A percentile compares a stretch with the other conserved stretches of the same genome.
Conservation (phyloP, 2,113 vertebrate species). For the Oncorhynchus clarkii region DNA sequence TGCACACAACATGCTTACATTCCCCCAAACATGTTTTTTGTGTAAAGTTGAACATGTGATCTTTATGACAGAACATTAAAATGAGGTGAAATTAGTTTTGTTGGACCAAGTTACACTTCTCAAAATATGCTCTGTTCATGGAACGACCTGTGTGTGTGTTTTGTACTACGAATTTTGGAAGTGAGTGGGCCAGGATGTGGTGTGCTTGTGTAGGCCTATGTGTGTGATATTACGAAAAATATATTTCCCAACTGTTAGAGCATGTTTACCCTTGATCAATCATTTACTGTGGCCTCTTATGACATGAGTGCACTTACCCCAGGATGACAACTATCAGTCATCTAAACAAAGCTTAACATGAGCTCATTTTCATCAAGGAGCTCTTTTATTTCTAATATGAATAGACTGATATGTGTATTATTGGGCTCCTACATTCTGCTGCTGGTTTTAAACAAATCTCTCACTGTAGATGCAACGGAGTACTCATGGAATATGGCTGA, state of each 20-base stretch:
- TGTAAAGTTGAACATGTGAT: too few relatives aligned
- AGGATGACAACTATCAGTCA: constrained; percentile 9
- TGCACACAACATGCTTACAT: too few relatives aligned
- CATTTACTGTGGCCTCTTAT: constrained; percentile 57
- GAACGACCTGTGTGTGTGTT: background rate
- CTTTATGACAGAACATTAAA: too few relatives aligned
- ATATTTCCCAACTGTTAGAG: constrained; percentile 33
- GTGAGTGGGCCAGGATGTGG: background rate
- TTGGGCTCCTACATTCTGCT: constrained; percentile 36
- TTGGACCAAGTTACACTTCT: too few relatives aligned
- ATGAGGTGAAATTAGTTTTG: too few relatives aligned
- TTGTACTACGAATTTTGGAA: background rate
- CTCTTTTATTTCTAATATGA: constrained; percentile 38
- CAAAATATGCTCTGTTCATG: too few relatives aligned
- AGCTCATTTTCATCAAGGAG: background rate
- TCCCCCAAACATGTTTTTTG: too few relatives aligned
- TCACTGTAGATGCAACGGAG: constrained; percentile 18
- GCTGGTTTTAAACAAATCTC: constrained; percentile 16
- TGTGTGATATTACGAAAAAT: background rate
- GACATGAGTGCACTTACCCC: background rate
- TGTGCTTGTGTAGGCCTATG: background rate
- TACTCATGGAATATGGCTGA: constrained; percentile 28
- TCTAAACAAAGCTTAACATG: background rate
- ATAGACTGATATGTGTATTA: constrained; percentile 19
- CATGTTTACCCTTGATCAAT: constrained; percentile 65